Percentiles rank a stretch among this genome's conserved stretches.
Conservation (phyloP, 2,888 invertebrate genomes). For the Xestia sexstrigata region DNA sequence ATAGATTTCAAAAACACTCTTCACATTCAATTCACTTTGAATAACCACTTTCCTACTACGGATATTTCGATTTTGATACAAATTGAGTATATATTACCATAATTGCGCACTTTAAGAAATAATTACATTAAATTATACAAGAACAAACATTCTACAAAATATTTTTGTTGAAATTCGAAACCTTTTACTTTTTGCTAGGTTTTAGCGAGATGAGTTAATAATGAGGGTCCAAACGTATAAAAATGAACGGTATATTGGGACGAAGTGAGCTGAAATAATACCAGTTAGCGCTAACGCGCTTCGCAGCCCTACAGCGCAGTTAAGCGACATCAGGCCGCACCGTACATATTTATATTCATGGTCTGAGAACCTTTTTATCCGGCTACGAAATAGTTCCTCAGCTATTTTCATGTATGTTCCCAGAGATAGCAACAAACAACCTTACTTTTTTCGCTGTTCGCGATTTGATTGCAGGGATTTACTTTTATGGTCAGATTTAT, state of each 20-base stretch:
- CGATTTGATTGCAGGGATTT: slow-evolving; percentile 89
- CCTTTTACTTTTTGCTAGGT: slow-evolving; percentile 49
- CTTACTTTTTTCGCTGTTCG: slow-evolving; percentile 87
- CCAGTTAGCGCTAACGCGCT: slow-evolving; percentile 58
- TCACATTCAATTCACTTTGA: slow-evolving; percentile 53
- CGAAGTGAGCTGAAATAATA: slow-evolving; percentile 49
- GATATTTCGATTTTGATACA: slow-evolving; percentile 58
- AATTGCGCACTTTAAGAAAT: slow-evolving; percentile 49
- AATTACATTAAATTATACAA: slow-evolving; percentile 57
- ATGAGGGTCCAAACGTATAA: slow-evolving; percentile 47
- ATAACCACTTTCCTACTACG: slow-evolving; percentile 42
- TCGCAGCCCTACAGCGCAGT: slow-evolving; percentile 72
- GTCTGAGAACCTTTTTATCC: slow-evolving; percentile 84
- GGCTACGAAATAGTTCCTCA: slow-evolving; percentile 82
- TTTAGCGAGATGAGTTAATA: slow-evolving; percentile 51
- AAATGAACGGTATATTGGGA: slow-evolving; percentile 50
- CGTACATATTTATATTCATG: slow-evolving; percentile 86
- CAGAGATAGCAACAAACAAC: slow-evolving; percentile 87
- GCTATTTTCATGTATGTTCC: slow-evolving; percentile 84
- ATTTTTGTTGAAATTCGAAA: slow-evolving; percentile 48
- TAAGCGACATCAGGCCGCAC: slow-evolving; percentile 77
- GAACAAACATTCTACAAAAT: slow-evolving; percentile 43
- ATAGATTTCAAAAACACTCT: slow-evolving; percentile 49
- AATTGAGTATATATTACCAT: slow-evolving; percentile 51
- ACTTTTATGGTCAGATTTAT: slow-evolving; percentile 90